Evolutionary conservation across 2,888 invertebrate species (phyloP).

Genomic region (Osmoderma eremita): DNA sequence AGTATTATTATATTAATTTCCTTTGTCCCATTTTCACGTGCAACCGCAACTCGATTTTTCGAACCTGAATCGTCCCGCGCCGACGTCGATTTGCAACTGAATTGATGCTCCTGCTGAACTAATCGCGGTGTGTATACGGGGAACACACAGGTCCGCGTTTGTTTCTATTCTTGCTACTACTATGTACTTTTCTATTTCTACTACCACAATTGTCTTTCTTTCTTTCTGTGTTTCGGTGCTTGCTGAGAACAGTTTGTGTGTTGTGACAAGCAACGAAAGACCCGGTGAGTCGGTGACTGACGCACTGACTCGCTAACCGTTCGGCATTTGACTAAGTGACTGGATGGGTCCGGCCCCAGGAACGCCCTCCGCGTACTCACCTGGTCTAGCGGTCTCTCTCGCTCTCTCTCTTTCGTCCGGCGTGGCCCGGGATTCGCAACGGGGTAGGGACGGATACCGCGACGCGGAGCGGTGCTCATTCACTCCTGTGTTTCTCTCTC

Average conservation of each 20-base stretch:
- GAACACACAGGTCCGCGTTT: too few species aligned
- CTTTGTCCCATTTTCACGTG: too few species aligned
- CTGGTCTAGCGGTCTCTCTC: constrained; percentile 48
- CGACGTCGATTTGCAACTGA: too few species aligned
- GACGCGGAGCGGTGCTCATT: constrained; percentile 1
- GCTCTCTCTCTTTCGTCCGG: constrained; percentile 2
- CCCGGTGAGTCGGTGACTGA: constrained; percentile 49
- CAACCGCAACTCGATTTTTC: too few species aligned
- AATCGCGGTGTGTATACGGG: too few species aligned
- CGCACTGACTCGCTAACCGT: constrained; percentile 55
- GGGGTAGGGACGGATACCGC: not conserved
- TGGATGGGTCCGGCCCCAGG: constrained; percentile 58
- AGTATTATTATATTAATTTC: too few species aligned
- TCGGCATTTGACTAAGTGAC: constrained; percentile 63
- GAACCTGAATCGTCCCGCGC: too few species aligned
- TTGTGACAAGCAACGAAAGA: constrained; percentile 49
- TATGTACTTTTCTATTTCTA: too few species aligned
- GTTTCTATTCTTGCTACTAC: too few species aligned
- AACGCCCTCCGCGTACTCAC: constrained; percentile 62
- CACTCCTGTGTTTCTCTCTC: constrained; percentile 3
- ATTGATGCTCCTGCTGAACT: too few species aligned
- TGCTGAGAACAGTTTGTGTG: constrained; percentile 47
- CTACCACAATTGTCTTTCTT: constrained; percentile 19
- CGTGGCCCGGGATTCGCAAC: constrained; percentile 1
- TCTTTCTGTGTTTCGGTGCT: constrained; percentile 10